phyloP scores from a whole-genome alignment of 2,888 invertebrate genomes.

The Caenorhabditis sp. region DNA sequence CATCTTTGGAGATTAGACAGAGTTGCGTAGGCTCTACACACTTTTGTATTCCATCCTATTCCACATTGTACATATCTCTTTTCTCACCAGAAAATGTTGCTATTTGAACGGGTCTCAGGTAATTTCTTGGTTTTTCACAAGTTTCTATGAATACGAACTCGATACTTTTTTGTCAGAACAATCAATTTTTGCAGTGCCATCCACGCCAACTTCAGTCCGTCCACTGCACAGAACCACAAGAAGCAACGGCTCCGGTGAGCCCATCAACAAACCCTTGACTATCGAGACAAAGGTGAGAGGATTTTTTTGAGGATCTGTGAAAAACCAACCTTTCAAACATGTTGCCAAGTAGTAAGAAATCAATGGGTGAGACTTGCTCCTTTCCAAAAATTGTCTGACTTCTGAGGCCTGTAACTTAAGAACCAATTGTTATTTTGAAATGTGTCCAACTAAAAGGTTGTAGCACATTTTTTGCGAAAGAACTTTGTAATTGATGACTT shows the following conservation, averaged over 20 bases:
- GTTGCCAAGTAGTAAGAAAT: too few species aligned
- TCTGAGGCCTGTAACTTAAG: too few species aligned
- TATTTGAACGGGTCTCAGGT: constrained; percentile 39
- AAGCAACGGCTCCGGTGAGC: constrained; percentile 8
- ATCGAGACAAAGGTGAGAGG: constrained; percentile 53
- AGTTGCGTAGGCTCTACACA: constrained; percentile 16
- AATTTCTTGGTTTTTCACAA: not conserved
- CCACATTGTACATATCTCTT: too few species aligned
- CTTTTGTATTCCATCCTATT: not conserved
- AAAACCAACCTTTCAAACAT: too few species aligned
- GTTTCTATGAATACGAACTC: not conserved
- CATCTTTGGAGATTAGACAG: constrained; percentile 48
- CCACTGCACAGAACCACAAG: constrained; percentile 51
- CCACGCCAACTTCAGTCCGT: constrained; percentile 36
- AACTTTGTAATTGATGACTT: too few species aligned
- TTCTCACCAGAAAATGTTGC: constrained; percentile 20
- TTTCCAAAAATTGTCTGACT: too few species aligned
- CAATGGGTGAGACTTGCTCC: too few species aligned
- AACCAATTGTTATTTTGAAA: too few species aligned
- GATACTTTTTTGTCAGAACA: not conserved
- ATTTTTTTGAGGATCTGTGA: not conserved
- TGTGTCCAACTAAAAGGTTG: too few species aligned
- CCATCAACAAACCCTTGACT: constrained; percentile 25
- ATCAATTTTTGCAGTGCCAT: constrained; percentile 33
- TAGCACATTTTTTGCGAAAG: too few species aligned